These are phyloP conservation scores for Diplodus sargus DNA, from an alignment of 2,797 vertebrate species.

Conservation along the genomic window DNA sequence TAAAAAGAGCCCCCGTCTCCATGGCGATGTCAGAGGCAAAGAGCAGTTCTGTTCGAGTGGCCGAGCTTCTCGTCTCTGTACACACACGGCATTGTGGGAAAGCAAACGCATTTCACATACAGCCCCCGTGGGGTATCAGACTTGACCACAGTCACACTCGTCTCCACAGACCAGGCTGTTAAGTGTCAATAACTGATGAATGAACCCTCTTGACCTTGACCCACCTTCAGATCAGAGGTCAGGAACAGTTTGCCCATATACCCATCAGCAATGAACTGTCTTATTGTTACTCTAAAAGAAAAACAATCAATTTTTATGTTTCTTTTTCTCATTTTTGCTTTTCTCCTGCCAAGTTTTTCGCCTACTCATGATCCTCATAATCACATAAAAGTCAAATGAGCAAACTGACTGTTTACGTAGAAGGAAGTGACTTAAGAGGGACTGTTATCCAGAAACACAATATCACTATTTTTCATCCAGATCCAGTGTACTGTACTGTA, in stretches of 20 bases:
- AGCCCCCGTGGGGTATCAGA: slow-evolving; percentile 31
- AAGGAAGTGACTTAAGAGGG: too few species aligned
- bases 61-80: slow-evolving; percentile 36
- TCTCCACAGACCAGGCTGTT: slow-evolving; percentile 4
- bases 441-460: neutral
- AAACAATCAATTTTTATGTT: neutral
- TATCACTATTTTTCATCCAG: neutral
- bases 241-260: neutral
- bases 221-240: slow-evolving; percentile 26
- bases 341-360: neutral
- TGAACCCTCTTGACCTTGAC: neutral
- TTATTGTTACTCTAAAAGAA: too few species aligned
- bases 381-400: neutral
- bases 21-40: slow-evolving; percentile 67
- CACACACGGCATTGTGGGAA: slow-evolving; percentile 72
- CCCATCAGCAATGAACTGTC: neutral
- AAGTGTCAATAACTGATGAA: neutral
- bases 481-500: neutral
- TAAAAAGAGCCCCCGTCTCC: slow-evolving; percentile 65
- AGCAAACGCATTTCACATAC: slow-evolving; percentile 57
- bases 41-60: slow-evolving; percentile 48
- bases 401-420: neutral
- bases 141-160: slow-evolving; percentile 1
- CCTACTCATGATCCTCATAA: neutral
- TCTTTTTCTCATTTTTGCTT: neutral